A percentile compares a stretch with the other conserved stretches of the same genome.
These are phyloP conservation scores for Ia io DNA, from an alignment of 2,113 vertebrate genomes.

Conservation along the genomic window DNA sequence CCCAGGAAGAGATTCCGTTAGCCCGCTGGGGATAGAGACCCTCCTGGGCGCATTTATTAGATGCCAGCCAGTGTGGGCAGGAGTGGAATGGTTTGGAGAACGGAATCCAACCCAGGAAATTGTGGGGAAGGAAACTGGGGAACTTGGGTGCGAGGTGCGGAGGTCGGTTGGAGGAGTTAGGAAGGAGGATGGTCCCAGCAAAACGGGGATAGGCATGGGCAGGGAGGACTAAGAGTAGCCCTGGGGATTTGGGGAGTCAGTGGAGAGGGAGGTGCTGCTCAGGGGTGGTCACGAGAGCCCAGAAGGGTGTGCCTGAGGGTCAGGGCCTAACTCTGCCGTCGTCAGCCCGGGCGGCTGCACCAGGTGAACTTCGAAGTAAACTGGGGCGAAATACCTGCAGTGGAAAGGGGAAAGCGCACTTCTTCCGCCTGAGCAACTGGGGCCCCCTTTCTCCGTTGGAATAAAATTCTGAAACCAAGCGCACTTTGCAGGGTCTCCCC, in stretches of 20 bases:
- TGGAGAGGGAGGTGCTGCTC: background rate
- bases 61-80: too few relatives aligned
- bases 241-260: background rate
- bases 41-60: rapidly evolving
- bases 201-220: background rate
- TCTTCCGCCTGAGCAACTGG: background rate
- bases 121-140: background rate
- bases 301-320: background rate
- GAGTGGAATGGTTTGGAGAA: background rate
- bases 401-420: background rate
- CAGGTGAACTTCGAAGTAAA: background rate
- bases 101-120: too few relatives aligned
- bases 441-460: background rate
- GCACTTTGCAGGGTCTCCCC: background rate
- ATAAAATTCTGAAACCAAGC: background rate
- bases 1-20: background rate
- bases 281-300: background rate
- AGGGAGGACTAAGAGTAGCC: too few relatives aligned
- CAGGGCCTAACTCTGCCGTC: background rate
- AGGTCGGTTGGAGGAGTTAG: background rate
- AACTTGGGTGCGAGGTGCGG: background rate
- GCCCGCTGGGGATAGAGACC: too few relatives aligned
- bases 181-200: background rate
- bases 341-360: too few relatives aligned
- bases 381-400: background rate